These are phyloP conservation scores for Lepus americanus DNA, from an alignment of 2,113 vertebrate species.

Conservation along the genomic window DNA sequence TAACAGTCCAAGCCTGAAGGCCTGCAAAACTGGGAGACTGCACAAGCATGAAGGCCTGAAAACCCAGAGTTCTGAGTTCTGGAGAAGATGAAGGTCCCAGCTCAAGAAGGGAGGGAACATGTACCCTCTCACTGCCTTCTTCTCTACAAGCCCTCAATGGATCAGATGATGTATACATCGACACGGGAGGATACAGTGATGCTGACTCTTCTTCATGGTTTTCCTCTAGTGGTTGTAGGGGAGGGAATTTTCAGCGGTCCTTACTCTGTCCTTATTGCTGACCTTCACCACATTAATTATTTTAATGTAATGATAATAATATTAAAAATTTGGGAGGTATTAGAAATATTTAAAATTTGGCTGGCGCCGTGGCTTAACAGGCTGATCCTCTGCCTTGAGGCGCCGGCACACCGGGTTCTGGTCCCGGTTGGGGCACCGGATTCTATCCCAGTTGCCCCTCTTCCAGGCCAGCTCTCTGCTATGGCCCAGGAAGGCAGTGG, in stretches of 20 bases:
- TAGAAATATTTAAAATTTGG: conserved; percentile 28
- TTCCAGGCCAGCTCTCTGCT: too few species aligned
- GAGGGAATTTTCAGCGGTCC: background rate
- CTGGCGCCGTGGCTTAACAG: too few species aligned
- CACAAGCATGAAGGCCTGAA: background rate
- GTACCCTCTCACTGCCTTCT: background rate
- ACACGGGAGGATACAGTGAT: background rate
- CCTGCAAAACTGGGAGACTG: background rate
- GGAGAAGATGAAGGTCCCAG: too few species aligned
- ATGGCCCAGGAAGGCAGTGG: too few species aligned
- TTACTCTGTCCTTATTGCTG: background rate
- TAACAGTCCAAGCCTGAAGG: background rate
- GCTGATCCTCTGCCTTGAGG: too few species aligned
- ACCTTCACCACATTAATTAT: background rate
- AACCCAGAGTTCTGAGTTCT: background rate
- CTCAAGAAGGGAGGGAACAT: background rate
- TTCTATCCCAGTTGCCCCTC: too few species aligned
- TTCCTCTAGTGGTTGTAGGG: background rate
- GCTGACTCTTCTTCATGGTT: background rate
- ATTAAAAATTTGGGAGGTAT: background rate
- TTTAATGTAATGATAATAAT: background rate
- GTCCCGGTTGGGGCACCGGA: too few species aligned
- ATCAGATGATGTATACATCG: background rate
- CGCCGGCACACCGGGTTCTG: too few species aligned
- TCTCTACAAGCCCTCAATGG: background rate